These are phyloP conservation scores for Rhaphigaster nebulosa DNA, from an alignment of 2,888 invertebrate genomes.

Conservation along the genomic window DNA sequence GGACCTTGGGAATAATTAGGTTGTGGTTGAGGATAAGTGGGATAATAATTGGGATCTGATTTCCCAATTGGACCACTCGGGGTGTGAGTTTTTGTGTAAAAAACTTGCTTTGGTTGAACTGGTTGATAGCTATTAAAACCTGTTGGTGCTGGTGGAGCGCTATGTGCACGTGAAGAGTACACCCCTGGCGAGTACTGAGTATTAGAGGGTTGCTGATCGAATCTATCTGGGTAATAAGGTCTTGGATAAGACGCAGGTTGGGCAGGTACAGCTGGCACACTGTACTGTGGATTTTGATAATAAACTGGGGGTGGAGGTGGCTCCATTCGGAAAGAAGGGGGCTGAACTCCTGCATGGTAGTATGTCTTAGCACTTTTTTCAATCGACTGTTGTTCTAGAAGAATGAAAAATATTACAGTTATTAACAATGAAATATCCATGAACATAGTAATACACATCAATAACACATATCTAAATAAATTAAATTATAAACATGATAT, in stretches of 20 bases:
- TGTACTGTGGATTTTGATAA: neutral
- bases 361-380: constrained; percentile 9
- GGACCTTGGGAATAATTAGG: neutral
- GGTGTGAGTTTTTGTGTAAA: neutral
- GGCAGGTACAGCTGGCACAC: neutral
- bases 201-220: neutral
- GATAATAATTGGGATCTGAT: neutral
- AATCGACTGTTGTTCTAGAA: neutral
- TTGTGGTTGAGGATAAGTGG: neutral
- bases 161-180: constrained; percentile 9
- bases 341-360: constrained; percentile 53
- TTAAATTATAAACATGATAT: no score
- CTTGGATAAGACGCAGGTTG: neutral
- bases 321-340: constrained; percentile 19
- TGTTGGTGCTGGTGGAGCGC: neutral
- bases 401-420: neutral
- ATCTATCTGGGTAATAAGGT: neutral
- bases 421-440: neutral
- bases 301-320: constrained; percentile 3
- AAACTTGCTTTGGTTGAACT: neutral
- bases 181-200: neutral
- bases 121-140: neutral
- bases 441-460: neutral
- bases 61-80: neutral
- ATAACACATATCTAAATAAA: neutral